Base-by-base conservation (phyloP, 2,888 invertebrate genomes). In the Platycheirus albimanus region DNA sequence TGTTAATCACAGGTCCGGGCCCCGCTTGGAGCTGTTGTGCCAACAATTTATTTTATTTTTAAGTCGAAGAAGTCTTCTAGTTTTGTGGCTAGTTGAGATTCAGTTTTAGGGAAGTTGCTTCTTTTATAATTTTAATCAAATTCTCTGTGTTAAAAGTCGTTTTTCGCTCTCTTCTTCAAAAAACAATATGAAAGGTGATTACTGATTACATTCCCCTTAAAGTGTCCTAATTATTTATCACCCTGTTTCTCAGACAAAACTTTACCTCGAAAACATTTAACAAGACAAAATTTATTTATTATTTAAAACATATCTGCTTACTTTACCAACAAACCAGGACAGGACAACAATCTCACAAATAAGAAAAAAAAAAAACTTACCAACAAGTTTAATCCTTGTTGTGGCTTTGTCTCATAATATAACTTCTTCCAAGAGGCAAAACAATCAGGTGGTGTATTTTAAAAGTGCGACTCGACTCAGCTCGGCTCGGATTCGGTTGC, bases 401-500 rank as follows among this genome's bases (percentile, higher is more conserved):
- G 24, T 38, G 51, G 51, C 19, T 51, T 36, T 33, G 20, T 38
- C 51, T 13, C n/a, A 19, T 11, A 20, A 19, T 38, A n/a, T n/a
- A n/a, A n/a, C n/a, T n/a, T n/a, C n/a, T 41, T 51, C 17, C 28
- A 33, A 33, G n/a, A 13, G 24, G 13, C 6, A 51, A 28, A 10
- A n/a, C n/a, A n/a, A n/a, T n/a, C 43, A 30, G 30, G 30, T 33
- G n/a, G 30, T 49, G n/a, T 49, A 58, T 8, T 61, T 51, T 52
- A 43, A 13, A 17, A 43, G 66, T 67, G 58, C 49, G 49, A 43
- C 71, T 52, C 52, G 58, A 67, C 61, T 54, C 15, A 5, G 24
- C 24, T 24, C 5, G 30, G 24, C 24, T 24, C 24, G 24, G 24
- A 24, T 24, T 6, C 24, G 24, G 24, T 6, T 24, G 3, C 24